A percentile compares a stretch with the other conserved stretches of the same genome.
phyloP scores from a whole-genome alignment of 2,797 vertebrate species.

The Menidia menidia region DNA sequence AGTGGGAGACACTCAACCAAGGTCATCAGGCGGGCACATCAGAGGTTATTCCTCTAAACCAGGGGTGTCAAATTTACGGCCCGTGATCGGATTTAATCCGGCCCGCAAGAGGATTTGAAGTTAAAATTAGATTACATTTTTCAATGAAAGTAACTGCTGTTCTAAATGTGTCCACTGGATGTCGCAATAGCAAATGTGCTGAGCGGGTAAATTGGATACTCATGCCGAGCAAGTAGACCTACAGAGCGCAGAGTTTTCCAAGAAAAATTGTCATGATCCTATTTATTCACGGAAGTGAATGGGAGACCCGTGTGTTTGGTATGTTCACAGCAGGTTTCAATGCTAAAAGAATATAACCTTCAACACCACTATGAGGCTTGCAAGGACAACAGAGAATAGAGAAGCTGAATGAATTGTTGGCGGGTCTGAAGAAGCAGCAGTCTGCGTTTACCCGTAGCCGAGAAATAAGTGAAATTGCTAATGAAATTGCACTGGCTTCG shows the following conservation, averaged over 20 bases:
- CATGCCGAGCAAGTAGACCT: not conserved
- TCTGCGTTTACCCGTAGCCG: not conserved
- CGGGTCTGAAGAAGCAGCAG: not conserved
- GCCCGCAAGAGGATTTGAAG: conserved; percentile 6
- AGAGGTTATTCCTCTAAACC: no score
- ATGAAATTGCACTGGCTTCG: not conserved
- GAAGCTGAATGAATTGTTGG: no score
- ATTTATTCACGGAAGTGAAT: not conserved
- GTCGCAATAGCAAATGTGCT: conserved; percentile 2
- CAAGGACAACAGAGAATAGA: no score
- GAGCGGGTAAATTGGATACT: conserved; percentile 6
- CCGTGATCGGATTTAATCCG: not conserved
- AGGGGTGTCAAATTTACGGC: no score
- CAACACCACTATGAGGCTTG: no score
- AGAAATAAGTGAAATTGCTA: not conserved
- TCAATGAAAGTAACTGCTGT: conserved; percentile 4
- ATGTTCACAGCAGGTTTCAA: no score
- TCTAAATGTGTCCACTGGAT: conserved; percentile 11
- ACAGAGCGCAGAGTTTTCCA: no score
- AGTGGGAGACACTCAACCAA: no score
- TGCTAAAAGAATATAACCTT: no score
- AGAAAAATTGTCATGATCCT: no score
- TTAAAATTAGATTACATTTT: not conserved
- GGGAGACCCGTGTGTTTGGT: no score
- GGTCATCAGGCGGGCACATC: no score